phyloP scores from a whole-genome alignment of 2,888 invertebrate genomes.

The Crepidodera aurea region DNA sequence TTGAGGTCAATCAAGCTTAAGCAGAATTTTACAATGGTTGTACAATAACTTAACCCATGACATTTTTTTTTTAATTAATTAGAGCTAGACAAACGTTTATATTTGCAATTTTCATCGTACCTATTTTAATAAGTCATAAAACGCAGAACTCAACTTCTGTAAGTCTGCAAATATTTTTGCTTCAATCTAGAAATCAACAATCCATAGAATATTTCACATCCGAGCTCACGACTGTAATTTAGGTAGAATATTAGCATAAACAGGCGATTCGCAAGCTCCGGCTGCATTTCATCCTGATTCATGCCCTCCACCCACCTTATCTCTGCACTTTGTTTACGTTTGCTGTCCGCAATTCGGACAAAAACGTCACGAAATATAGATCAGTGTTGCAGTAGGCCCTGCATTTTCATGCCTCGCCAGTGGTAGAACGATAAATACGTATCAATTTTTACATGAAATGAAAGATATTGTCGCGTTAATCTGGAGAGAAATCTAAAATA shows the following conservation, averaged over 20 bases:
- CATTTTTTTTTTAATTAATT: too few species aligned
- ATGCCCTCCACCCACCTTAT: conserved; percentile 12
- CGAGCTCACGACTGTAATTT: neutral
- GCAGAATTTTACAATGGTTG: too few species aligned
- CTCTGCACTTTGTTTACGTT: conserved; percentile 20
- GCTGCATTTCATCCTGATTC: conserved; percentile 18
- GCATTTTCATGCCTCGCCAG: conserved; percentile 31
- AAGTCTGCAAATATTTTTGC: too few species aligned
- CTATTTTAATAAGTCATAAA: too few species aligned
- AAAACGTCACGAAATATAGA: conserved; percentile 43
- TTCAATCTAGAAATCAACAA: neutral
- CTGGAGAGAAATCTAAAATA: too few species aligned
- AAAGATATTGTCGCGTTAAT: too few species aligned
- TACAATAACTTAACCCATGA: too few species aligned
- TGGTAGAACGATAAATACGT: conserved; percentile 3
- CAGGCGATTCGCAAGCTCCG: conserved; percentile 6
- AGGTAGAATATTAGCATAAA: conserved; percentile 8
- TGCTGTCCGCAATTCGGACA: conserved; percentile 24
- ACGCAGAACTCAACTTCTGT: too few species aligned
- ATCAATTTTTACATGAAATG: too few species aligned
- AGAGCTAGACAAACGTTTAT: too few species aligned
- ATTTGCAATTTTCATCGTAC: too few species aligned
- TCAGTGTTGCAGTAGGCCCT: conserved; percentile 47
- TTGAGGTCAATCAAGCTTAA: conserved; percentile 4
- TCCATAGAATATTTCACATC: neutral